Evolutionary conservation across 2,888 invertebrate genomes (phyloP).

Genomic region (Cheiracanthium punctorium): DNA sequence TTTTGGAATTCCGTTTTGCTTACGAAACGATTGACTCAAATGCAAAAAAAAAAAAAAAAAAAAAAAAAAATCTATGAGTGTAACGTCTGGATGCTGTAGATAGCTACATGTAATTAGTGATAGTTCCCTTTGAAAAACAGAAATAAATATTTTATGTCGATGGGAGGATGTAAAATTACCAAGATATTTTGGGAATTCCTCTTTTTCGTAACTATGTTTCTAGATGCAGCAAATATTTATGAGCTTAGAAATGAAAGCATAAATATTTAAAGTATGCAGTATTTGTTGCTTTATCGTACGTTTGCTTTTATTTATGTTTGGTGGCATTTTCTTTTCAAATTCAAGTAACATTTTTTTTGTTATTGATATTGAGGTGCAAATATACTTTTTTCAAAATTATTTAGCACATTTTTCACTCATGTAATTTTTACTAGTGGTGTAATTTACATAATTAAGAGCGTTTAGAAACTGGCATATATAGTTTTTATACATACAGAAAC

Average conservation of each 20-base stretch:
- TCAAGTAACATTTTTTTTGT: no score
- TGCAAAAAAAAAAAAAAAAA: no score
- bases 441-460: no score
- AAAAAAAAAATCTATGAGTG: no score
- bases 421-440: no score
- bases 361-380: no score
- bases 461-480: no score
- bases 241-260: not conserved
- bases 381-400: no score
- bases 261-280: not conserved
- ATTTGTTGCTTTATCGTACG: not conserved
- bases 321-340: no score
- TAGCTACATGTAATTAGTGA: not conserved
- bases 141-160: conserved; percentile 4
- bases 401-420: no score
- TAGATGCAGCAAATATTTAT: not conserved
- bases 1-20: conserved; percentile 8
- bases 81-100: not conserved
- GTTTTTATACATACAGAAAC: no score
- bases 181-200: not conserved
- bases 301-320: not conserved
- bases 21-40: not conserved
- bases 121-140: not conserved
- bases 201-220: not conserved
- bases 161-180: not conserved